phyloP scores from a whole-genome alignment of 2,113 vertebrate species.

The Cheirogaleus medius region DNA sequence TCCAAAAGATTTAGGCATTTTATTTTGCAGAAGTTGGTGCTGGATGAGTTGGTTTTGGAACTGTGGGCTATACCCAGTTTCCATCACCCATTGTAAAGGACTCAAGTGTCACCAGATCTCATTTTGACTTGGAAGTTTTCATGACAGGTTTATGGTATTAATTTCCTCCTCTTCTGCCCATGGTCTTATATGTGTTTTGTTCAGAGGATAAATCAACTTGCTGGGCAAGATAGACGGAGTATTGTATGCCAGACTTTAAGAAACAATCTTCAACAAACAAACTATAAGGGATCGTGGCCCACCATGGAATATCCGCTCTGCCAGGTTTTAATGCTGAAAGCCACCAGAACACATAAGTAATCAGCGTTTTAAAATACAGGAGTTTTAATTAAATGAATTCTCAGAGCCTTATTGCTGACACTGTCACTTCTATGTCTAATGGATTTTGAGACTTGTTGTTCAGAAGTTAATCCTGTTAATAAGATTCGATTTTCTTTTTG shows the following conservation, averaged over 20 bases:
- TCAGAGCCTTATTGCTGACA: conserved; percentile 56
- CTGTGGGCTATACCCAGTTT: not conserved
- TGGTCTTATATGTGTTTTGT: conserved; percentile 80
- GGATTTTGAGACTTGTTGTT: conserved; percentile 75
- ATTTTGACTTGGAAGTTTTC: conserved; percentile 82
- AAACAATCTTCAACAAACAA: conserved; percentile 51
- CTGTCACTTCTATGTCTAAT: conserved; percentile 63
- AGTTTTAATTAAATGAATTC: conserved; percentile 72
- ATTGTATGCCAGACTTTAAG: conserved; percentile 38
- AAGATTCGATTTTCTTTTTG: conserved; percentile 76
- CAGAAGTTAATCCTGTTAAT: conserved; percentile 78
- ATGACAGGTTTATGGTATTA: conserved; percentile 86
- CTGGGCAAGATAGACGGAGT: conserved; percentile 33
- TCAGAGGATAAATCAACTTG: conserved; percentile 82
- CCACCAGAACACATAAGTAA: conserved; percentile 54
- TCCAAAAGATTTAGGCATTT: not conserved
- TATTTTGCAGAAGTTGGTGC: not conserved
- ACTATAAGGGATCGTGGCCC: conserved; percentile 7
- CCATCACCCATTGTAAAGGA: conserved; percentile 37
- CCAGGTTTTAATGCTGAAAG: conserved; percentile 44
- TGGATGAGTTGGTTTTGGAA: not conserved
- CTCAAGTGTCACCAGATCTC: conserved; percentile 72
- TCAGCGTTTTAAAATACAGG: conserved; percentile 69
- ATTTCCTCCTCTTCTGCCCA: conserved; percentile 80
- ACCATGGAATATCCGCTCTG: not conserved